phyloP scores from a whole-genome alignment of 2,113 vertebrate genomes.

The Hucho hucho region DNA sequence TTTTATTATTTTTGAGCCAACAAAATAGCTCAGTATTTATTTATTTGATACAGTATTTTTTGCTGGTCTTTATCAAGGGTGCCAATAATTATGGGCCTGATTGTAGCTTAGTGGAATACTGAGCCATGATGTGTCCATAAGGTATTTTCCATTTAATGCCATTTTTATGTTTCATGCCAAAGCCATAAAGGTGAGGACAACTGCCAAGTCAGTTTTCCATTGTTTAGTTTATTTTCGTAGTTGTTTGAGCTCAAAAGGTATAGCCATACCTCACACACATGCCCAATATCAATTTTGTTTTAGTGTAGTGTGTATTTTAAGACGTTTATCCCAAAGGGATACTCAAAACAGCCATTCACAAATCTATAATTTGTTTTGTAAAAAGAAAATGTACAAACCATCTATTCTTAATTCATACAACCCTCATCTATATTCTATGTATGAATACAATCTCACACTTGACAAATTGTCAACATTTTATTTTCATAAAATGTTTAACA shows the following conservation, averaged over 20 bases:
- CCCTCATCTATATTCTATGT: slow-evolving; percentile 71
- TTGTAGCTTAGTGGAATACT: not conserved
- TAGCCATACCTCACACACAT: slow-evolving; percentile 11
- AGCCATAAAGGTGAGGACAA: slow-evolving; percentile 1
- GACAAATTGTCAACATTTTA: slow-evolving; percentile 63
- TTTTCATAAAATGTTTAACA: slow-evolving; percentile 67
- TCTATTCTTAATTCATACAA: slow-evolving; percentile 63
- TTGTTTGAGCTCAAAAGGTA: slow-evolving; percentile 35
- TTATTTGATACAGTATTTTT: too few relatives aligned
- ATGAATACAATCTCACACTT: slow-evolving; percentile 60
- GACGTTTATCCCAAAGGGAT: slow-evolving; percentile 1
- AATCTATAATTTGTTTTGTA: slow-evolving; percentile 42
- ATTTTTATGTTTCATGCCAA: not conserved
- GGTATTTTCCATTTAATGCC: not conserved
- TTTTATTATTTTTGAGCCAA: too few relatives aligned
- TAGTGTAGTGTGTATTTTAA: not conserved
- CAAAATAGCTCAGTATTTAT: too few relatives aligned
- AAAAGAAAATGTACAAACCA: slow-evolving; percentile 58
- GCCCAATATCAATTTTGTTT: not conserved
- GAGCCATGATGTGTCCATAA: not conserved
- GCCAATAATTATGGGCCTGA: not conserved
- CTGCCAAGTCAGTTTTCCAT: too few relatives aligned
- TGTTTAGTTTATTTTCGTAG: not conserved
- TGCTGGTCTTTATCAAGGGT: too few relatives aligned
- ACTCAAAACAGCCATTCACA: slow-evolving; percentile 26